A percentile compares a stretch with the other conserved stretches of the same genome.
These are phyloP conservation scores for Proteles cristata DNA, from an alignment of 2,113 vertebrate genomes.

Conservation along the genomic window DNA sequence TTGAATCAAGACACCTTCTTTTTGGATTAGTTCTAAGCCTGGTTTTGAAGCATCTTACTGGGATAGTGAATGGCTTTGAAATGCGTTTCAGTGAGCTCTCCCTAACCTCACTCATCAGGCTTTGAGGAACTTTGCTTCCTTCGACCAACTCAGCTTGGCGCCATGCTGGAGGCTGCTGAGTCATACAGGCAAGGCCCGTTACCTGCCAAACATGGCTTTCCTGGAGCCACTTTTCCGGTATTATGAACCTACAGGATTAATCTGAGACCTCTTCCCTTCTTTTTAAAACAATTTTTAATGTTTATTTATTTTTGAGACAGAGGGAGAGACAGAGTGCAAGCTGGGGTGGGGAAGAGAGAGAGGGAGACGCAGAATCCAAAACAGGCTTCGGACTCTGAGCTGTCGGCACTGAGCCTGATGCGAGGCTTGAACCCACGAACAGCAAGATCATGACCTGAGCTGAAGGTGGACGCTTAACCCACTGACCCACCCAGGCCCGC, in stretches of 20 bases:
- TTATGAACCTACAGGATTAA: constrained; percentile 49
- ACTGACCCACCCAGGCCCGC: no score
- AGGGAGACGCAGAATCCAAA: no score
- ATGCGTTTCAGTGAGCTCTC: constrained; percentile 32
- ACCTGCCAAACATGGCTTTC: constrained; percentile 62
- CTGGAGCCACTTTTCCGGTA: constrained; percentile 57
- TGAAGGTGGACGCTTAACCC: no score
- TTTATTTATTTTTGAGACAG: no score
- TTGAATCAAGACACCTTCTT: constrained; percentile 52
- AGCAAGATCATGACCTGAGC: no score
- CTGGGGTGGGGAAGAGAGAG: no score
- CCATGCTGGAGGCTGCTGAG: constrained; percentile 59
- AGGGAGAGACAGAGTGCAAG: no score
- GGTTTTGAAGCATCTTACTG: constrained; percentile 56
- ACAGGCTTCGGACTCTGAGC: no score
- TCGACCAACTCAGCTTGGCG: background rate
- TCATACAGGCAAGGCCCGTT: constrained; percentile 68
- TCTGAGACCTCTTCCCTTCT: background rate
- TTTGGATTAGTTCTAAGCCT: constrained; percentile 60
- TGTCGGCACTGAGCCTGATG: no score
- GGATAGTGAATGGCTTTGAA: constrained; percentile 12
- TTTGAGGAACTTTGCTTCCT: constrained; percentile 11
- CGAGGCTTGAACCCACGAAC: no score
- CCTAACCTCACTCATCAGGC: constrained; percentile 52
- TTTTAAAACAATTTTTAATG: no score